A percentile compares a stretch with the other conserved stretches of the same genome.
These are phyloP conservation scores for Struthidea cinerea DNA, from an alignment of 2,113 vertebrate genomes.

Conservation along the genomic window DNA sequence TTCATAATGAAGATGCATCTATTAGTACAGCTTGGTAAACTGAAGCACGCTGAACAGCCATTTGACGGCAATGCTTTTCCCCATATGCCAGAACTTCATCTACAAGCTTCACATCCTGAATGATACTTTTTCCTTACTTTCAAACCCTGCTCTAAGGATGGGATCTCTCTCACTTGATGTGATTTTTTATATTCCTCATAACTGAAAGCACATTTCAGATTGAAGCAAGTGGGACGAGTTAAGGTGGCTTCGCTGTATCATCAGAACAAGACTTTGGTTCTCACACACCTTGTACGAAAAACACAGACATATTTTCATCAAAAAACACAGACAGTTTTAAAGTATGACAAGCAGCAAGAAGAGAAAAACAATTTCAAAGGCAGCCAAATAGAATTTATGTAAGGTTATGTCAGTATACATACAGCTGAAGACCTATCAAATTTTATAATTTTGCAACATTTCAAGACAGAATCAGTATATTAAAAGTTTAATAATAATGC, in stretches of 20 bases:
- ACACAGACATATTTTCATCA: neutral
- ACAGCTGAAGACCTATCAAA: neutral
- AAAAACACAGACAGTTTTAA: neutral
- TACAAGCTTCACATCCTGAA: neutral
- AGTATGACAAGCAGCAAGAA: neutral
- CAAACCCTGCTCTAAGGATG: neutral
- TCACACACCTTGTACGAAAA: neutral
- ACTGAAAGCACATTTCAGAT: neutral
- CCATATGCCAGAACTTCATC: neutral
- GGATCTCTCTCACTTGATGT: neutral
- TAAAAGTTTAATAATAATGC: neutral
- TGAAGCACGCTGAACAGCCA: neutral
- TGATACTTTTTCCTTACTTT: neutral
- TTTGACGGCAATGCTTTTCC: neutral
- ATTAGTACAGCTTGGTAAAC: neutral
- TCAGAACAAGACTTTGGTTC: neutral
- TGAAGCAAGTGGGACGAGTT: neutral
- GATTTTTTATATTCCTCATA: neutral
- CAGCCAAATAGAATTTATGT: neutral
- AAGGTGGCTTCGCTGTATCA: neutral
- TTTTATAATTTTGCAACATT: neutral
- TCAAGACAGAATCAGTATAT: neutral
- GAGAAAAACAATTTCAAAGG: neutral
- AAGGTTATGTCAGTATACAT: neutral
- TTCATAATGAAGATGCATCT: neutral